Base-by-base conservation (phyloP, 2,797 vertebrate species). In the Hybognathus amarus region DNA sequence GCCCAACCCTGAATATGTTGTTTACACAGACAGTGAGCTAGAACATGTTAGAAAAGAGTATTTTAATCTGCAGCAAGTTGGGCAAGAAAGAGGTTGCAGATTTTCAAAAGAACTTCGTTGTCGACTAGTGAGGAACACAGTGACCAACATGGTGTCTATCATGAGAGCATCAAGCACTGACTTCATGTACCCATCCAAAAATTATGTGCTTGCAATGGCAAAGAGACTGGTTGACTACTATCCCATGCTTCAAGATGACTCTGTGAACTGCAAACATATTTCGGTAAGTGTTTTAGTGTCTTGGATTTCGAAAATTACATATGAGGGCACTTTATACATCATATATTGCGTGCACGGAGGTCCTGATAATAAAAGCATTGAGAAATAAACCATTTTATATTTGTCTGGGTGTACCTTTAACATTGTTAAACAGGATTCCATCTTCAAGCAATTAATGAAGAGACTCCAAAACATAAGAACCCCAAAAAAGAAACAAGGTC, bases 81-180 rank as follows among this genome's bases (percentile, higher is more conserved):
- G 81, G 4, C 84, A 84, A 1, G 69, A 88, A 63, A 50, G 68
- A 30, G 70, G 1, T 24, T 71, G 70, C 42, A 17, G 64, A 47
- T 80, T 85, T 78, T 89, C 87, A 17, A 88, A 90, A 71, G 87
- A 88, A 64, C 87, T 89, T 79, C 80, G 84, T 67, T 89, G 89
- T 59, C 27, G 61, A 83, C 67, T 87, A 76, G 81, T 88, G 47
- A 85, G 87, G 83, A 88, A 90, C 86, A 89, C 86, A 9, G 84
- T 89, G 74, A 87, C 82, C 24, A 87, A 88, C 45, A 88, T 89
- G 86, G 87, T 89, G 38, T 85, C 87, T 5, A 90, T 89, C 1
- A 82, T 86, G 79, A 89, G 87, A 87, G 86, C 85, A 74, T 59
- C 84, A n/a, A 84, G 12, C 38, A 86, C 83, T 38, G 89, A 88